Percentiles rank a stretch among this genome's conserved stretches.
phyloP scores from a whole-genome alignment of 2,113 vertebrate species.

The Cyanocitta stelleri region DNA sequence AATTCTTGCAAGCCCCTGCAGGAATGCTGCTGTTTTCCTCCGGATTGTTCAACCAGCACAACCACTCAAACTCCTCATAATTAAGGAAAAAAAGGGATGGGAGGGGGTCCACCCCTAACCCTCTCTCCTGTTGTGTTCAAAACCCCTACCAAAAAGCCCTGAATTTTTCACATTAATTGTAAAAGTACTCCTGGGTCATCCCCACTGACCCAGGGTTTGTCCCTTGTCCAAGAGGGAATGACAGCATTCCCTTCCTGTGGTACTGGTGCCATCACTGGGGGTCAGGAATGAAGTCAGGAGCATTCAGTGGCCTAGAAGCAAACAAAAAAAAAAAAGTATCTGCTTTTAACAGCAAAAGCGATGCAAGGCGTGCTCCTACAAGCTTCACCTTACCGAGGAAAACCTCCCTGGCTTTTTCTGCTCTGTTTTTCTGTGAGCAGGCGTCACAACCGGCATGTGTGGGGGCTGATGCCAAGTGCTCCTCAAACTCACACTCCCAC shows the following conservation, averaged over 20 bases:
- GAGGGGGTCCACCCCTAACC: background rate
- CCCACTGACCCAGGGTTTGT: background rate
- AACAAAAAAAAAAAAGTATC: background rate
- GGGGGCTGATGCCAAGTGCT: background rate
- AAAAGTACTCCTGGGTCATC: background rate
- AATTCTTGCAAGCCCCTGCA: constrained; percentile 28
- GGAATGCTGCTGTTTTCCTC: constrained; percentile 1
- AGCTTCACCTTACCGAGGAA: background rate
- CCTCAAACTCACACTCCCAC: background rate
- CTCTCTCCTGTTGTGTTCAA: background rate
- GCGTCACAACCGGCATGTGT: background rate
- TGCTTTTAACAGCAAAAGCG: background rate
- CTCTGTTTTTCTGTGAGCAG: background rate
- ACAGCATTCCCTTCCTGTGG: background rate
- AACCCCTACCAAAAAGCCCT: background rate
- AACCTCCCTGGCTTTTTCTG: background rate
- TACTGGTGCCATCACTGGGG: background rate
- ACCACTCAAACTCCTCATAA: background rate
- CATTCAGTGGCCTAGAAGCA: background rate
- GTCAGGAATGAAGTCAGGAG: background rate
- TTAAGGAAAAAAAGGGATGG: background rate
- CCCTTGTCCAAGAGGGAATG: background rate
- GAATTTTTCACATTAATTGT: background rate
- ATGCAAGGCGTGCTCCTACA: background rate
- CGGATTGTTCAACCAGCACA: background rate